These are phyloP conservation scores for Akabosia matsudoensis DNA, from an alignment of 1,140 invertebrate genomes.

Conservation along the genomic window DNA sequence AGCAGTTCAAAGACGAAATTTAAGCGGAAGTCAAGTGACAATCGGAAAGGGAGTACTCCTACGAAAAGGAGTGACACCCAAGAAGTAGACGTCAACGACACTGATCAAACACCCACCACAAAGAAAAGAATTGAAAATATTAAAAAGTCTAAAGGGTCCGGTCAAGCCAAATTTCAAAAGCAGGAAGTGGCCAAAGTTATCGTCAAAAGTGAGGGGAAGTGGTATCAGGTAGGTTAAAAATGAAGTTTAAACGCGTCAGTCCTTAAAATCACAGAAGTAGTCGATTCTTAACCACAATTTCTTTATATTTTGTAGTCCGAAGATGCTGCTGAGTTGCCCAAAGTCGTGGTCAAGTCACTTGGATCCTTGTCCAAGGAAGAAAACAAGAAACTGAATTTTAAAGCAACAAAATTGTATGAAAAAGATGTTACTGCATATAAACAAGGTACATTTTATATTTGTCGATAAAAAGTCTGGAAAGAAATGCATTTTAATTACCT, in stretches of 20 bases:
- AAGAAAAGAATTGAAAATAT: neutral
- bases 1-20: neutral
- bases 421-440: slow-evolving; percentile 1
- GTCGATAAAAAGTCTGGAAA: neutral
- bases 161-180: neutral
- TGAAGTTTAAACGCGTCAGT: neutral
- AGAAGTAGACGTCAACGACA: neutral
- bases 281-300: neutral
- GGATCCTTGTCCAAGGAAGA: no score
- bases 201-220: neutral
- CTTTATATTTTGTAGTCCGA: neutral
- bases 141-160: neutral
- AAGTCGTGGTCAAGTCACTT: no score
- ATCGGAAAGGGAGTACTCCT: neutral
- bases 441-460: neutral
- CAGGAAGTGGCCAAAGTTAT: neutral
- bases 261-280: neutral
- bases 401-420: neutral
- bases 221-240: neutral
- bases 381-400: neutral
- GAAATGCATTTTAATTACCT: neutral
- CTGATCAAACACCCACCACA: neutral
- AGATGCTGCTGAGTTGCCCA: no score
- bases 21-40: neutral
- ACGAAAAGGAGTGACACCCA: no score